These are phyloP conservation scores for Chaenogobius annularis DNA, from an alignment of 2,113 vertebrate species.

Conservation along the genomic window DNA sequence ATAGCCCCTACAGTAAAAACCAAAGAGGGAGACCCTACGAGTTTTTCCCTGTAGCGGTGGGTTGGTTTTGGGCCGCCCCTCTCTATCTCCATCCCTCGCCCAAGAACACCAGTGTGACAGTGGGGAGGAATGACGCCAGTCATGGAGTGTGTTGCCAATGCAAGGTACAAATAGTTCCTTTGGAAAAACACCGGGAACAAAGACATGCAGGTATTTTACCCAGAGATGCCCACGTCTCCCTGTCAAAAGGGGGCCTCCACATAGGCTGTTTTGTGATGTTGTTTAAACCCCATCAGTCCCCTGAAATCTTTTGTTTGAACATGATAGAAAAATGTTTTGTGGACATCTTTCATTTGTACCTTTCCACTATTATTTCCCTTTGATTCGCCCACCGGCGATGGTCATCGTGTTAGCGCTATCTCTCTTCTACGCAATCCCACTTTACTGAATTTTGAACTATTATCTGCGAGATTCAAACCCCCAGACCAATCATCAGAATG, in stretches of 20 bases:
- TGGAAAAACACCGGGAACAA: conserved; percentile 1
- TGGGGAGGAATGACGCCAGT: conserved; percentile 90
- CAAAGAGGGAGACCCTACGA: too few relatives aligned
- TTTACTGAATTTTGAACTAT: conserved; percentile 57
- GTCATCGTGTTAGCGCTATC: conserved; percentile 46
- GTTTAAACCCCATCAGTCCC: too few relatives aligned
- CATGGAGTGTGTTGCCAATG: conserved; percentile 96
- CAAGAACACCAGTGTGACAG: conserved; percentile 94
- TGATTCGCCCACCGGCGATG: conserved; percentile 62
- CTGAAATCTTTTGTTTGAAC: conserved; percentile 59
- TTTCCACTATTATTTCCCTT: conserved; percentile 45
- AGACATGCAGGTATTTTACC: conserved; percentile 18
- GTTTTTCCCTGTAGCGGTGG: too few relatives aligned
- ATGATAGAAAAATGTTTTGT: conserved; percentile 44
- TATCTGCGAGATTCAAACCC: conserved; percentile 70
- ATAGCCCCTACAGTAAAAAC: too few relatives aligned
- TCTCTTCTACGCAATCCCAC: conserved; percentile 37
- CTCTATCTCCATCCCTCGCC: conserved; percentile 92
- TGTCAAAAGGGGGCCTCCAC: conserved; percentile 19
- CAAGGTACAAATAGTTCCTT: conserved; percentile 75
- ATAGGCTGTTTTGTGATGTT: conserved; percentile 44
- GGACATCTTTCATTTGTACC: conserved; percentile 40
- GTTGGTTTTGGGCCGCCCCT: too few relatives aligned
- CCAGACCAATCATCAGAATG: conserved; percentile 70
- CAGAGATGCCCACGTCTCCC: conserved; percentile 23